Evolutionary conservation across 37 sponge, comb jelly and placozoan species (phyloP), one percentile per base, ranked within the genome.

Genomic region (Mnemiopsis leidyi): DNA sequence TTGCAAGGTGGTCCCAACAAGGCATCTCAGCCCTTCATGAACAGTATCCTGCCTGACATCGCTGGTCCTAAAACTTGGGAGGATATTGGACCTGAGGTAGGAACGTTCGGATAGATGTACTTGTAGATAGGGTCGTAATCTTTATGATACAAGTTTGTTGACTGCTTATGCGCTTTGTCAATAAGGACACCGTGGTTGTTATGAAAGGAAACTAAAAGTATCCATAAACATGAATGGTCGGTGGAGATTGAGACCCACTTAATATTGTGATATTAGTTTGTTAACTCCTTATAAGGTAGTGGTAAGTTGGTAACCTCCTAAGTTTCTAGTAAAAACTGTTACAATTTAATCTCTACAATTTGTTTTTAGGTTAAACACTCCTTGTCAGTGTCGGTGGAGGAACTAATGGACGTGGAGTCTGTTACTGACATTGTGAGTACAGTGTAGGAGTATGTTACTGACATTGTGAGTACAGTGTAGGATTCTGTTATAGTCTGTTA

Each of bases 21-120:
- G 26, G 29, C 73, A 25, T 29, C 73, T 29, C 73, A 71, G 73
- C 26, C 7, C 73, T 71, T 71, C 23, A 71, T 30, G 3, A 71
- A 71, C 25, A 25, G 26, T 18, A 25, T 71, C 26, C 73, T 71
- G 73, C 73, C 73, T 3, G 73, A 71, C 73, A 29, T 71, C 21
- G 23, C 29, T 25, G 73, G 73, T 3, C 73, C 73, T 5, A 30
- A 71, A 30, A n/a, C 73, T 30, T 71, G 23, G 29, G 73, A 71
- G 73, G 73, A 71, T 18, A 71, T 71, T 23, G 73, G 73, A 29
- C 73, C 73, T 29, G 73, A 71, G 73, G 73, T 71, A 71, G 25
- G 73, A 29, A 21, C 68, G 20, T 20, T 20, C 13, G 68, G n/a
- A n/a, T n/a, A n/a, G n/a, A n/a, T n/a, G n/a, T n/a, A n/a, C n/a